Evolutionary conservation across 92 coral and sea anemone species (phyloP), one percentile per base, ranked within the genome.

Genomic region (Epizoanthus ramosus): DNA sequence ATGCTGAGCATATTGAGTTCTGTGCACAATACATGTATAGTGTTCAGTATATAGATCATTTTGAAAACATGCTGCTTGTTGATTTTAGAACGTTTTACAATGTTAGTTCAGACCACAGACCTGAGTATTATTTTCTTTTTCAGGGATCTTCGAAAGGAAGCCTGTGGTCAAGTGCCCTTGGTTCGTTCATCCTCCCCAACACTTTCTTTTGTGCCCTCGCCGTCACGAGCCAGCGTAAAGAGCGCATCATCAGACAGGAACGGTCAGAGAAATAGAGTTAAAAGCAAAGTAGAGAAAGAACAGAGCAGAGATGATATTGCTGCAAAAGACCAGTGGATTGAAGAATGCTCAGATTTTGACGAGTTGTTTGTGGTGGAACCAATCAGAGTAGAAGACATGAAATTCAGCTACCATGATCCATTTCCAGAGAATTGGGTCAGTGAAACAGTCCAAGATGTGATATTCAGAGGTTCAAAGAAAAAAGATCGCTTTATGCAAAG

Each of bases 401-500:
- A 58, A 14, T 89, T 88, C 61, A 54, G 74, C 70, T 93, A 88
- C 67, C 97, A 93, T 68, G 93, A 93, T 82, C 97, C 97, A n/a
- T 93, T 91, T 73, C 97, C 97, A 16, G 83, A 89, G 17, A 86
- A 85, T 7, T 93, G 97, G 97, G 97, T 93, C 16, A 89, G 91
- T 61, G 97, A 93, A 79, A 87, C 91, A 71, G 91, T 91, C 6
- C 91, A 93, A 72, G 93, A 73, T 60, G 94, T 84, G 17, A 88
- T 90, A 65, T 93, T 88, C 74, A 79, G 93, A 73, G 97, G 94
- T 24, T 73, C 89, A 41, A 91, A 87, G 81, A 93, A 91, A 47
- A 84, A 69, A 63, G 97, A 93, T n/a, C 93, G 89, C 37, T 93
- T 86, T 45, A 93, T 93, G 97, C 94, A 91, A 79, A 86, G 97